Evolutionary conservation across 2,797 vertebrate species (phyloP).

Genomic region (Nothura maculosa): DNA sequence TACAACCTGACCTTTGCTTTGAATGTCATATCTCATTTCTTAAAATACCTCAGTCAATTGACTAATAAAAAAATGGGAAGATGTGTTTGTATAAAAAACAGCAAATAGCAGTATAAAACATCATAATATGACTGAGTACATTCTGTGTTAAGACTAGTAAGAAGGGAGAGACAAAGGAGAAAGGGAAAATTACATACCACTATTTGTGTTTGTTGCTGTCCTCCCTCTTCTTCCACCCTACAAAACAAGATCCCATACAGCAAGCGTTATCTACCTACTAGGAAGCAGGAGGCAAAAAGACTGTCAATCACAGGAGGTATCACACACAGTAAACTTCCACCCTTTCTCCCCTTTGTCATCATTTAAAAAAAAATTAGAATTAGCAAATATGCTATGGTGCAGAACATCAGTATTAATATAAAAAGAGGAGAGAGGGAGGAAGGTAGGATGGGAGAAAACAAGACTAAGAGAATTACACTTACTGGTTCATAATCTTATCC

Average conservation of each 20-base stretch:
- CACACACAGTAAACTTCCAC: slow-evolving; percentile 47
- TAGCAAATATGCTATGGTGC: background rate
- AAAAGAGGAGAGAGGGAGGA: slow-evolving; percentile 37
- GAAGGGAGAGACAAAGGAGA: slow-evolving; percentile 61
- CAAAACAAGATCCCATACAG: slow-evolving; percentile 81
- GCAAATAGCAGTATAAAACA: background rate
- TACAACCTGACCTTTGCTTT: background rate
- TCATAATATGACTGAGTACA: slow-evolving; percentile 1
- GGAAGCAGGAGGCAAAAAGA: slow-evolving; percentile 71
- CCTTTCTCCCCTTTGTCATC: slow-evolving; percentile 46
- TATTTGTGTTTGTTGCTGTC: slow-evolving; percentile 79
- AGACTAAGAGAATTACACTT: slow-evolving; percentile 26
- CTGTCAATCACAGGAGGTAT: slow-evolving; percentile 64
- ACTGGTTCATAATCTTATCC: background rate
- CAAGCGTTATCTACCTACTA: slow-evolving; percentile 79
- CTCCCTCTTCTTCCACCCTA: slow-evolving; percentile 79
- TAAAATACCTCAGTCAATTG: background rate
- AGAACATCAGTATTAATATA: background rate
- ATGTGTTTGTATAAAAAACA: background rate
- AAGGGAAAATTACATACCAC: slow-evolving; percentile 79
- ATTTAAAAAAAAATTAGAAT: background rate
- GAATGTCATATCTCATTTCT: background rate
- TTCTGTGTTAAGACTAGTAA: background rate
- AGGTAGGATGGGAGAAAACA: slow-evolving; percentile 29
- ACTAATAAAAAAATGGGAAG: background rate